These are phyloP conservation scores for Chrysogorgia sp. DNA, from an alignment of 92 coral and sea anemone genomes.

Conservation along the genomic window DNA sequence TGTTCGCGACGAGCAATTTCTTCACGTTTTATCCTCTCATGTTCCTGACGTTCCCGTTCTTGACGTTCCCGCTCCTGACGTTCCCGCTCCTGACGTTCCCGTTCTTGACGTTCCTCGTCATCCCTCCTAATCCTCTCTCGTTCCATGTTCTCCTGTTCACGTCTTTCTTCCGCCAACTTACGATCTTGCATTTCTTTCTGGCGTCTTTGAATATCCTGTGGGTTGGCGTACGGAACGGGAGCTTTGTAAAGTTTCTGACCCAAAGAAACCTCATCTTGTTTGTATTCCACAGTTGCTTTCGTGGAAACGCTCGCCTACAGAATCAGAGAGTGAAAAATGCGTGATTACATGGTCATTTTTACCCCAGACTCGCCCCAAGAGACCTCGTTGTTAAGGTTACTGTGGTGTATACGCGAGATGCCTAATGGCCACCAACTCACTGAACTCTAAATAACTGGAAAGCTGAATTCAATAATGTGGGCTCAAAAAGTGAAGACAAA, in stretches of 20 bases:
- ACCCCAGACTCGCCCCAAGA: no score
- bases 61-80: slow-evolving; percentile 58
- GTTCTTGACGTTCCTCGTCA: slow-evolving; percentile 46
- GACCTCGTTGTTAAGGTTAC: no score
- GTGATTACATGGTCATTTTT: neutral
- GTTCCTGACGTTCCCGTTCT: slow-evolving; percentile 47
- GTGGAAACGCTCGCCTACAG: neutral
- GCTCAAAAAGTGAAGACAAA: no score
- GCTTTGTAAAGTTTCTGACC: neutral
- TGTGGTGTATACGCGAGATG: no score
- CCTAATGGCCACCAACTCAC: no score
- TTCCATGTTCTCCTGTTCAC: slow-evolving; percentile 65
- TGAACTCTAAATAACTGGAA: no score
- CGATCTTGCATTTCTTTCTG: slow-evolving; percentile 71
- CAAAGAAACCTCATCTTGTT: slow-evolving; percentile 10
- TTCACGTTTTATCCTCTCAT: slow-evolving; percentile 37
- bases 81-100: slow-evolving; percentile 56
- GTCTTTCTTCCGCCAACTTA: slow-evolving; percentile 71
- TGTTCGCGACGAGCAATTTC: slow-evolving; percentile 62
- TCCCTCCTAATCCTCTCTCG: slow-evolving; percentile 23
- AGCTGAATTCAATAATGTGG: no score
- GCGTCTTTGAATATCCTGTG: slow-evolving; percentile 38
- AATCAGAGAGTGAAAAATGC: neutral
- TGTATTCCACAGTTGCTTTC: slow-evolving; percentile 11
- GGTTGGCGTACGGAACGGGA: slow-evolving; percentile 31